Percentiles rank a stretch among this genome's conserved stretches.
Evolutionary conservation across 2,888 invertebrate species (phyloP).

Genomic region (Drosophila melanosoma): DNA sequence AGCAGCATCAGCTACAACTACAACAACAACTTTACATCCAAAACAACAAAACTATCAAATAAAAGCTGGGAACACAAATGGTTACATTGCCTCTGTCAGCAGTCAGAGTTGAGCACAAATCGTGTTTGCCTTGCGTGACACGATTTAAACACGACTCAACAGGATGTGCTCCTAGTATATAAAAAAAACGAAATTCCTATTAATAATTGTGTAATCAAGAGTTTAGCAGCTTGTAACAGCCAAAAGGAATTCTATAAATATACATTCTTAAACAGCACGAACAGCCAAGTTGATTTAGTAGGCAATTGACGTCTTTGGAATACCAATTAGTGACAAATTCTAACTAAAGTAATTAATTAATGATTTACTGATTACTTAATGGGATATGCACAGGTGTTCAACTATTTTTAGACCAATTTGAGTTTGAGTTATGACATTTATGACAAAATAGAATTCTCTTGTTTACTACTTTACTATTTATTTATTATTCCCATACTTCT

Average conservation of each 20-base stretch:
- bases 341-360: background rate
- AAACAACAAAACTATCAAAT: conserved; percentile 34
- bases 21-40: conserved; percentile 64
- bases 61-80: conserved; percentile 36
- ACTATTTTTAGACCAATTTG: background rate
- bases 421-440: background rate
- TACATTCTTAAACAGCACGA: background rate
- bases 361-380: background rate
- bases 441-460: background rate
- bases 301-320: background rate
- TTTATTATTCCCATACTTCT: background rate
- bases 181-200: background rate
- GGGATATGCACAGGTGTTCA: background rate
- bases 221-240: background rate
- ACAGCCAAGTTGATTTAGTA: background rate
- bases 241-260: background rate
- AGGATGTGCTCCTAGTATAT: background rate
- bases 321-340: background rate
- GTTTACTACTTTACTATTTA: background rate
- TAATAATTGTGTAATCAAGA: background rate
- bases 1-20: conserved; percentile 4
- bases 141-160: background rate
- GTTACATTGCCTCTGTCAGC: conserved; percentile 25
- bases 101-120: conserved; percentile 3
- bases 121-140: conserved; percentile 1